These are phyloP conservation scores for Craseonycteris thonglongyai DNA, from an alignment of 2,113 vertebrate species.

Conservation along the genomic window DNA sequence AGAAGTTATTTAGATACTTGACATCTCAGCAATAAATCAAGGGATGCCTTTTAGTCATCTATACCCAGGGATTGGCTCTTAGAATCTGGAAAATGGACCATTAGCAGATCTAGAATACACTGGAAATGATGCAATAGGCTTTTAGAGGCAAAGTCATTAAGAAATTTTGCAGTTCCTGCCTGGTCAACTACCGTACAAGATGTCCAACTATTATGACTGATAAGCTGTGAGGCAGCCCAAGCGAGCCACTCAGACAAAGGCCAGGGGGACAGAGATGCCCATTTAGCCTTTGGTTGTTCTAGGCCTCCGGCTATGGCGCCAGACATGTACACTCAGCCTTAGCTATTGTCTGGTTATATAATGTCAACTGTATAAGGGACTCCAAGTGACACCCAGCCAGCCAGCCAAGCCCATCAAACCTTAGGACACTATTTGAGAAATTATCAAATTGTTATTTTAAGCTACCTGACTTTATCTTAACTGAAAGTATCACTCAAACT, in stretches of 20 bases:
- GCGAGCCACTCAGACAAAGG: background rate
- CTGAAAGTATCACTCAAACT: background rate
- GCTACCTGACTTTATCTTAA: background rate
- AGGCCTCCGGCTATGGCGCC: background rate
- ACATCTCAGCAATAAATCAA: background rate
- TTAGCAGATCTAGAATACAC: background rate
- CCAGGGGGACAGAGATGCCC: background rate
- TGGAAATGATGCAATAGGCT: background rate
- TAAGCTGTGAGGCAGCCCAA: background rate
- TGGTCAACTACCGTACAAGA: background rate
- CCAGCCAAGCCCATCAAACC: background rate
- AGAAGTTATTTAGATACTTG: too few relatives aligned
- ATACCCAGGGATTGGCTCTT: background rate
- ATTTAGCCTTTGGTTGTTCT: background rate
- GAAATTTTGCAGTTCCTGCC: background rate
- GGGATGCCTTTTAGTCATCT: background rate
- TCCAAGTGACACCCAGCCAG: background rate
- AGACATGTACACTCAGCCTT: background rate
- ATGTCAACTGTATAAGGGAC: background rate
- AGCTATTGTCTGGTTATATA: background rate
- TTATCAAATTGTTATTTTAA: background rate
- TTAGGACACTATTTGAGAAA: background rate
- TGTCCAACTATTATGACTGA: background rate
- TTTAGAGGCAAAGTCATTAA: background rate
- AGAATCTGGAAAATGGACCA: background rate